phyloP scores from a whole-genome alignment of 2,888 invertebrate genomes.

The Andrena marginata region DNA sequence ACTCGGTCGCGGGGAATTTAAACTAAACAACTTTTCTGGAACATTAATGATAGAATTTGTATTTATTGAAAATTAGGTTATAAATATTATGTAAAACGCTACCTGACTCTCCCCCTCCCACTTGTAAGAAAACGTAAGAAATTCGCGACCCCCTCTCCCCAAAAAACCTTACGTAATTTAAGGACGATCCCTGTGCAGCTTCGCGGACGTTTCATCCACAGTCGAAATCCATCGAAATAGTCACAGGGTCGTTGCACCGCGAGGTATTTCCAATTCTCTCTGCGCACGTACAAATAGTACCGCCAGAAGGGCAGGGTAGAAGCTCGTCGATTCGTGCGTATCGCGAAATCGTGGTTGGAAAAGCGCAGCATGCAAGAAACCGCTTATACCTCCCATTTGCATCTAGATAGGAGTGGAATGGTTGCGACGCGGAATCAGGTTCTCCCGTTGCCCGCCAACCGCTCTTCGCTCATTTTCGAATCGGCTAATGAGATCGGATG shows the following conservation, averaged over 20 bases:
- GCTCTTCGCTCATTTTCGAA: slow-evolving; percentile 32
- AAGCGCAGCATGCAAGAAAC: slow-evolving; percentile 12
- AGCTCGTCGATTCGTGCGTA: slow-evolving; percentile 22
- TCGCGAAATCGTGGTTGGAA: slow-evolving; percentile 9
- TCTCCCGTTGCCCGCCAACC: neutral
- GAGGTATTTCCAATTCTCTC: slow-evolving; percentile 34
- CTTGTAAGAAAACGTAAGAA: too few species aligned
- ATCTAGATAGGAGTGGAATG: slow-evolving; percentile 31
- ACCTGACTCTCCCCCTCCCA: too few species aligned
- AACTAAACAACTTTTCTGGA: too few species aligned
- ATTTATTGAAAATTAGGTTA: too few species aligned
- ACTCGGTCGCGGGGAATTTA: too few species aligned
- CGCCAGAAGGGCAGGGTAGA: slow-evolving; percentile 17
- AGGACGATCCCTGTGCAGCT: too few species aligned
- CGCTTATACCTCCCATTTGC: slow-evolving; percentile 31
- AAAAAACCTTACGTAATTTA: too few species aligned
- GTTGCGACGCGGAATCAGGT: slow-evolving; percentile 13
- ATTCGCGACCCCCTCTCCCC: too few species aligned
- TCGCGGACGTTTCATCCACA: neutral
- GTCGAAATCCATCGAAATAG: slow-evolving; percentile 22
- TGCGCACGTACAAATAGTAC: neutral
- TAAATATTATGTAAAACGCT: too few species aligned
- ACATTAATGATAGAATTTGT: too few species aligned
- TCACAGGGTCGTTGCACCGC: slow-evolving; percentile 34
- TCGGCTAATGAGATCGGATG: slow-evolving; percentile 48